Evolutionary conservation across 2,113 vertebrate species (phyloP), one percentile per base, ranked within the genome.

Genomic region (Tricholaema leucomelas): DNA sequence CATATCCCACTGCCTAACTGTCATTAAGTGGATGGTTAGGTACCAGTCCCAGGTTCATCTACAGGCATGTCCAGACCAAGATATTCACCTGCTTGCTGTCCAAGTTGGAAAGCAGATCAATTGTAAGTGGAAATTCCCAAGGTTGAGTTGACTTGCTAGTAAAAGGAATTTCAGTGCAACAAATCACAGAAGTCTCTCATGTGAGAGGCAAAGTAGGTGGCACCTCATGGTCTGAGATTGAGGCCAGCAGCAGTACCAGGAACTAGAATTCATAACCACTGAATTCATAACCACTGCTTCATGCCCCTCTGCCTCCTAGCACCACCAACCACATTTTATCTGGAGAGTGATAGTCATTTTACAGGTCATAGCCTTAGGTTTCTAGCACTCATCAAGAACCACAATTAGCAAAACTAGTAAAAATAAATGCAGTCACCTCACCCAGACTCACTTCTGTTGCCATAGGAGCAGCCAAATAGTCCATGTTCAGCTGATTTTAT

Each of bases 401-500:
- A 87, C n/a, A 82, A 24, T 76, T 72, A 91, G 78, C 54, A 84
- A 87, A 74, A 77, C 11, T 44, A 73, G 63, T 76, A 27, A 86
- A 91, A 95, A 91, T 90, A 91, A 91, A 81, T 30, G 28, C 3
- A 17, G 75, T 90, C 77, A 75, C 58, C 52, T 81, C 72, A 85
- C 27, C 59, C 19, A 65, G 84, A 28, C 61, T 80, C 77, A 70
- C 42, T 79, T 56, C 61, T 93, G 67, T 90, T 94, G 71, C 64
- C 40, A 91, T 12, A 84, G 59, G 70, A 96, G 85, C 89, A 88
- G 61, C 50, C 64, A 90, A 77, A 80, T 87, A 85, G 58, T 58
- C 60, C 79, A 78, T 58, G 38, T 83, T 94, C 85, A 88, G 80
- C 85, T 88, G 93, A 92, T 95, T 28, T 93, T 83, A 91, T 91